These are phyloP conservation scores for Eubasilissa regina DNA, from an alignment of 1,140 invertebrate genomes.

Conservation along the genomic window DNA sequence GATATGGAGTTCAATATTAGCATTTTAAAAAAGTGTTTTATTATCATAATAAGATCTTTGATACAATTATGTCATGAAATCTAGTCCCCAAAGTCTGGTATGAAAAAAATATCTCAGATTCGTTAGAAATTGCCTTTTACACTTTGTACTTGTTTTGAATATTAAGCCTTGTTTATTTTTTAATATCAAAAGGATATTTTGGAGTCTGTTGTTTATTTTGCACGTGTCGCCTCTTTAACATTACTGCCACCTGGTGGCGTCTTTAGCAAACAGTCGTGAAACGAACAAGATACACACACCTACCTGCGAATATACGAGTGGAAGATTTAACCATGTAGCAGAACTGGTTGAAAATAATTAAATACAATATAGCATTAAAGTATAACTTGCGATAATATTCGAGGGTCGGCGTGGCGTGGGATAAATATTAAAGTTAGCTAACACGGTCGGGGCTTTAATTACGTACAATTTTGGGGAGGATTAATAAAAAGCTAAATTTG, in stretches of 20 bases:
- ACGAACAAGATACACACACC: constrained; percentile 11
- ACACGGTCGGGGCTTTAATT: constrained; percentile 6
- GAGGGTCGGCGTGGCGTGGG: not conserved
- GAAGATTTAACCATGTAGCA: not conserved
- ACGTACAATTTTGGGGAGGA: not conserved
- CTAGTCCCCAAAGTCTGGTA: not conserved
- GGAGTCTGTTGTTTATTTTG: constrained; percentile 28
- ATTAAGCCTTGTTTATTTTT: constrained; percentile 30
- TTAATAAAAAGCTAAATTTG: constrained; percentile 13
- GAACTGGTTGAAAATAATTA: constrained; percentile 1
- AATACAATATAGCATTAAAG: not conserved
- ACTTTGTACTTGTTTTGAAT: constrained; percentile 18
- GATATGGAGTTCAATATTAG: no score
- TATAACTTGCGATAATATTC: constrained; percentile 12
- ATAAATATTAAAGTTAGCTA: not conserved
- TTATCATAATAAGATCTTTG: no score
- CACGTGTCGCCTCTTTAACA: constrained; percentile 40
- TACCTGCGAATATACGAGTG: not conserved
- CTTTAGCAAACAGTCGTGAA: constrained; percentile 39
- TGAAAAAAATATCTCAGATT: constrained; percentile 1
- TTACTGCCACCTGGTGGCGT: constrained; percentile 47
- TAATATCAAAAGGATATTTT: constrained; percentile 33
- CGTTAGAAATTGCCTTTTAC: constrained; percentile 22
- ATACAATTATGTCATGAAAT: no score
- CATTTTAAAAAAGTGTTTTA: no score